A percentile compares a stretch with the other conserved stretches of the same genome.
Conservation (phyloP, 2,113 vertebrate genomes). For the Apteryx owenii region DNA sequence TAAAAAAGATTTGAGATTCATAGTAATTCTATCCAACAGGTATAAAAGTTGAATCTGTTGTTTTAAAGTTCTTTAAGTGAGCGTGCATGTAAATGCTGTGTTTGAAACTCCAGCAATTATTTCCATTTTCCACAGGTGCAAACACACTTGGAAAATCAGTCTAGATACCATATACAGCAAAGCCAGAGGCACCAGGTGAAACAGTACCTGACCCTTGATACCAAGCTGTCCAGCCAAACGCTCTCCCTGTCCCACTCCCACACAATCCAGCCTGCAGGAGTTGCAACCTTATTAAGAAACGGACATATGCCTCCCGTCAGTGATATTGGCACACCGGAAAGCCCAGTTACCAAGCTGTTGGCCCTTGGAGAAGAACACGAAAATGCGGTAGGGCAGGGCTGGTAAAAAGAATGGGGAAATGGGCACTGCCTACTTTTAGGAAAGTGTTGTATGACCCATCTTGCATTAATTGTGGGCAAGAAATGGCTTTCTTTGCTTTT, state of each 20-base stretch:
- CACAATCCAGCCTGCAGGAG: constrained; percentile 73
- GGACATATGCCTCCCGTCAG: constrained; percentile 79
- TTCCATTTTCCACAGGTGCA: constrained; percentile 82
- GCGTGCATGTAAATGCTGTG: neutral
- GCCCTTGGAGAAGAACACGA: constrained; percentile 81
- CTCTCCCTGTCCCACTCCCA: constrained; percentile 78
- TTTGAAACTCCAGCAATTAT: neutral
- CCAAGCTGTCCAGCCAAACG: constrained; percentile 82
- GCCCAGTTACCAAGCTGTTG: constrained; percentile 82
- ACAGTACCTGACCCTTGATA: constrained; percentile 89
- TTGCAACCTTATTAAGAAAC: constrained; percentile 79
- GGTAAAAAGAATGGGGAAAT: neutral
- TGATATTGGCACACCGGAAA: constrained; percentile 76
- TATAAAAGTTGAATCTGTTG: neutral
- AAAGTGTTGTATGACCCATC: fast-evolving
- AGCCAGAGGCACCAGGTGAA: constrained; percentile 89
- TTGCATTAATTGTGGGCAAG: neutral
- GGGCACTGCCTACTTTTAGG: neutral
- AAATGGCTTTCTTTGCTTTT: neutral
- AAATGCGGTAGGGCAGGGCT: constrained; percentile 77
- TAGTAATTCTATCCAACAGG: neutral
- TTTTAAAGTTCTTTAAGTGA: neutral
- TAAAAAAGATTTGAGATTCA: neutral
- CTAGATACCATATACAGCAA: constrained; percentile 88
- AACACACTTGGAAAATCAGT: constrained; percentile 88